Base-by-base conservation (phyloP, 1,140 invertebrate genomes). In the Acromyrmex heyeri region DNA sequence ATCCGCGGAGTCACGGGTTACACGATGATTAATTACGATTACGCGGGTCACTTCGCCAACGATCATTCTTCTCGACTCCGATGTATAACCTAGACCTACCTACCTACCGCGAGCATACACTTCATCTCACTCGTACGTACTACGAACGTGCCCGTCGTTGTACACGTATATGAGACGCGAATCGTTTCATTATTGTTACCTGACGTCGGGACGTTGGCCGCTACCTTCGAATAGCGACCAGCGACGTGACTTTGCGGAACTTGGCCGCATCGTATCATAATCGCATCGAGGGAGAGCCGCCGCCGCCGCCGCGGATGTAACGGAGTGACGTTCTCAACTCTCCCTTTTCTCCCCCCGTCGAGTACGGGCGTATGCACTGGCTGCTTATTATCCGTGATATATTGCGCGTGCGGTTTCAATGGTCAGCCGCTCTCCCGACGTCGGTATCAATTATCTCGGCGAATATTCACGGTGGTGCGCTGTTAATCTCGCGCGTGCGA, bases 1-100 rank as follows among this genome's bases (percentile, higher is more conserved):
- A 81, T 88, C 55, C 30, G 5, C 73, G 44, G 53, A 53, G 73
- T 67, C 27, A 88, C 55, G 75, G 76, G 62, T 76, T 65, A 75
- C 61, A 21, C 65, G 75, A 90, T 93, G 91, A 92, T 93, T 92
- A 93, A 92, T 92, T 92, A 93, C 86, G 88, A 92, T 93, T 92
- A 91, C 78, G 85, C 78, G 91, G 90, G 90, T 91, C 91, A 91
- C 86, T 93, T 91, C 83, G 86, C 77, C 69, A 77, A 83, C 57
- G 27, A 86, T 90, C 81, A 91, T 87, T 76, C 87, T 34, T 34
- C 38, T 12, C 16, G 44, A 44, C 48, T 50, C 30, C 78, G 34
- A 50, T 72, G 64, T 59, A 30, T 16, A 77, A 24, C 27, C 55
- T 67, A 62, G 50, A 81, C 30, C 65, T 57, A 21, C 44, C 34